These are phyloP conservation scores for Bubo blakistoni DNA, from an alignment of 2,113 vertebrate species.

Conservation along the genomic window DNA sequence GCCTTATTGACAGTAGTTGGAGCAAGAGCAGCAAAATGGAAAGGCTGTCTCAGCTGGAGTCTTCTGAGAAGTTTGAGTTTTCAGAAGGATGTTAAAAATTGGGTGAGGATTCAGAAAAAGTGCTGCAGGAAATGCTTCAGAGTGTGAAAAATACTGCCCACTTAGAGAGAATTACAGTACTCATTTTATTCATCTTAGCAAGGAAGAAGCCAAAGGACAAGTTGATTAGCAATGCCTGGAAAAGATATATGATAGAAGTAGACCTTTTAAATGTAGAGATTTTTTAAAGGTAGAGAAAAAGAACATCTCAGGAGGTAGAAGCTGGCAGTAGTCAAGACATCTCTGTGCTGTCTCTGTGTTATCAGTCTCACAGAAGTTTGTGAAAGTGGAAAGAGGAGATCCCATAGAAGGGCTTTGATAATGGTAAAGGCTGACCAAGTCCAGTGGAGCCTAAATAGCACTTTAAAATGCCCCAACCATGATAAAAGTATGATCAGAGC, in stretches of 20 bases:
- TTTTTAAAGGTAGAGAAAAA: not conserved
- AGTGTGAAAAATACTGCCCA: not conserved
- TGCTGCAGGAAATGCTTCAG: not conserved
- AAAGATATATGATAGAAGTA: not conserved
- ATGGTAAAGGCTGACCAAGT: not conserved
- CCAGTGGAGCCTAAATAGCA: not conserved
- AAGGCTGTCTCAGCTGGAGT: slow-evolving; percentile 6
- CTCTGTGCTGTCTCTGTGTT: not conserved
- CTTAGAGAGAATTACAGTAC: not conserved
- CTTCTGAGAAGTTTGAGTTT: not conserved
- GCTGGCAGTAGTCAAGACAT: not conserved
- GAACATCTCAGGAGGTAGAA: not conserved
- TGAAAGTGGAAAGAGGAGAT: not conserved
- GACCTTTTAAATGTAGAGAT: not conserved
- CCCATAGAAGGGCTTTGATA: not conserved
- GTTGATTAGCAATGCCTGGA: not conserved
- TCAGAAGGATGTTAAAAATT: slow-evolving; percentile 4
- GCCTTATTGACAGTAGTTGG: not conserved
- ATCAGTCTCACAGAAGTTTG: not conserved
- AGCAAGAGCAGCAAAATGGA: slow-evolving; percentile 5
- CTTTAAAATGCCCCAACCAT: not conserved
- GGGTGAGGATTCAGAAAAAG: not conserved
- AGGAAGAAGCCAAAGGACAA: not conserved
- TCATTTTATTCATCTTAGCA: not conserved
- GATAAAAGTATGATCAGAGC: not conserved